These are phyloP conservation scores for Macquaria australasica DNA, from an alignment of 2,113 vertebrate genomes.

Conservation along the genomic window DNA sequence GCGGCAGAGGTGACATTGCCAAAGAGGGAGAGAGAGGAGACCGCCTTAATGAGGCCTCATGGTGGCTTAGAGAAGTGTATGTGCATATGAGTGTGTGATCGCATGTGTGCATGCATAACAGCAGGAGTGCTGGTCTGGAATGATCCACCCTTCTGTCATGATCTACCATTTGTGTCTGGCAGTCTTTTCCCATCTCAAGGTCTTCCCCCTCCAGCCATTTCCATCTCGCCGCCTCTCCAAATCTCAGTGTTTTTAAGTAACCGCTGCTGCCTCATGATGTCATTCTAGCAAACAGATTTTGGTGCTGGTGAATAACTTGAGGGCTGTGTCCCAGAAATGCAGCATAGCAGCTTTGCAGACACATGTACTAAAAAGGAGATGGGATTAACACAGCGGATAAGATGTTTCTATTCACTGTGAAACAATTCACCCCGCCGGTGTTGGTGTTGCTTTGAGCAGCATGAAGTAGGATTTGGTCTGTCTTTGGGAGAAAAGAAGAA, in stretches of 20 bases:
- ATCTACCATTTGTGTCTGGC: conserved; percentile 35
- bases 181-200: conserved; percentile 30
- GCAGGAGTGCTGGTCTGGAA: conserved; percentile 25
- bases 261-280: conserved; percentile 8
- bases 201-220: conserved; percentile 45
- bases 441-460: conserved; percentile 40
- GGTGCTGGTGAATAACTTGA: conserved; percentile 35
- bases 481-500: background rate
- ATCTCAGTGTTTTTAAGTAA: conserved; percentile 31
- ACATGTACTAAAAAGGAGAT: conserved; percentile 44
- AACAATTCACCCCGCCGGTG: conserved; percentile 28
- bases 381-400: conserved; percentile 55
- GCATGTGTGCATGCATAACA: conserved; percentile 28
- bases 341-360: conserved; percentile 51
- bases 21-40: conserved; percentile 80
- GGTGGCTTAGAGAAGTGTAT: conserved; percentile 49
- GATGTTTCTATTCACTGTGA: conserved; percentile 47
- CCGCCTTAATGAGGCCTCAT: conserved; percentile 75
- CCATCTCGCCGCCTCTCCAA: background rate
- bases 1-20: conserved; percentile 78
- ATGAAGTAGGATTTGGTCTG: conserved; percentile 51
- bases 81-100: conserved; percentile 35
- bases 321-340: conserved; percentile 34
- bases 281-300: conserved; percentile 20
- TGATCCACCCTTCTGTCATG: conserved; percentile 41